These are phyloP conservation scores for Falco peregrinus DNA, from an alignment of 2,797 vertebrate genomes.

Conservation along the genomic window DNA sequence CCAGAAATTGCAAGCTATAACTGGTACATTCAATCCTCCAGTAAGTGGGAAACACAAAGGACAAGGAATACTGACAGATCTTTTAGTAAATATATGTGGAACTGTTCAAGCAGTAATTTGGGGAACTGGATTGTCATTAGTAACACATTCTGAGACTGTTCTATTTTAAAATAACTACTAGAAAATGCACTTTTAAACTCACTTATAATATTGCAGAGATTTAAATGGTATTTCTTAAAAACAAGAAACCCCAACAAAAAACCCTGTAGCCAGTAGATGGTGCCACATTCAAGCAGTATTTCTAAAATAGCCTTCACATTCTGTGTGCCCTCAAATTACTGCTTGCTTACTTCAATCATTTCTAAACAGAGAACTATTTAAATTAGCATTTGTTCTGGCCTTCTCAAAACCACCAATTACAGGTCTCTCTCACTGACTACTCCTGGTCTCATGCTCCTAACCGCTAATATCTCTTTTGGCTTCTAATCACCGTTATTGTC, in stretches of 20 bases:
- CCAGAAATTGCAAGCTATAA: neutral
- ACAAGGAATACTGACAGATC: neutral
- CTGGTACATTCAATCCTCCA: neutral
- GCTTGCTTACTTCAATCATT: neutral
- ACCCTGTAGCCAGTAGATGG: conserved; percentile 55
- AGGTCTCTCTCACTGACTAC: neutral
- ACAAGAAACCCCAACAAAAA: accelerated
- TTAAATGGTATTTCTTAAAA: neutral
- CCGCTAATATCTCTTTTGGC: neutral
- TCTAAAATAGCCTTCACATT: neutral
- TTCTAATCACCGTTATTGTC: neutral
- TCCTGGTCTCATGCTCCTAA: neutral
- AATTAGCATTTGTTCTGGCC: neutral
- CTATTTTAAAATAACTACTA: neutral
- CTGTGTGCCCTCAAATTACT: neutral
- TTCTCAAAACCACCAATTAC: neutral
- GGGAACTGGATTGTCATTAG: neutral
- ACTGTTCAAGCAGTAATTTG: neutral
- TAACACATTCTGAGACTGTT: neutral
- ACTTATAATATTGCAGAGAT: neutral
- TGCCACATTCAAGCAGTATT: conserved; percentile 22
- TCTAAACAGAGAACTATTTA: neutral
- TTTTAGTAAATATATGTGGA: neutral
- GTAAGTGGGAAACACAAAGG: neutral
- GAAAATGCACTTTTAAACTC: neutral